Evolutionary conservation across 2,888 invertebrate species (phyloP).

Genomic region (Gonocerus acuteangulatus): DNA sequence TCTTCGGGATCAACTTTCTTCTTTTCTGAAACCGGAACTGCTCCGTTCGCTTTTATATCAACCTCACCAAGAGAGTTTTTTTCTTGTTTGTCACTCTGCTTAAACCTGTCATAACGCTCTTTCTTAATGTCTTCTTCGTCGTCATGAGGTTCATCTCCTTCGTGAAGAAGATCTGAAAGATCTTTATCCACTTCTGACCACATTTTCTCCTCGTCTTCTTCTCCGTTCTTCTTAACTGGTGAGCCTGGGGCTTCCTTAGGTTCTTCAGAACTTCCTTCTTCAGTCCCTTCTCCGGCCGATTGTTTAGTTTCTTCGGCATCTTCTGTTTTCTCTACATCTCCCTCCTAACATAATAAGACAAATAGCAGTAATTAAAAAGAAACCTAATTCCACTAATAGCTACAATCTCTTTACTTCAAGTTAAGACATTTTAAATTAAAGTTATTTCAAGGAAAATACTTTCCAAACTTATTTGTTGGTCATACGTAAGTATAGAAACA

Average conservation of each 20-base stretch:
- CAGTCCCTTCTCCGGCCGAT: constrained; percentile 38
- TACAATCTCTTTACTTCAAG: no score
- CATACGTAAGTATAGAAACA: no score
- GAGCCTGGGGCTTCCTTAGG: constrained; percentile 6
- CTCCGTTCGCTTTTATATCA: constrained; percentile 33
- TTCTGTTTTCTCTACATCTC: constrained; percentile 36
- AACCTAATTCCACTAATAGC: no score
- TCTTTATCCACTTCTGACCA: constrained; percentile 80
- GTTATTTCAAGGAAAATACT: no score
- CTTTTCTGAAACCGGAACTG: neutral
- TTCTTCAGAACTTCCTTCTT: constrained; percentile 6
- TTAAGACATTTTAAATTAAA: no score
- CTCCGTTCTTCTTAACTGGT: constrained; percentile 39
- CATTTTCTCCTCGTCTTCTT: constrained; percentile 59
- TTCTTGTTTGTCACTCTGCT: constrained; percentile 55
- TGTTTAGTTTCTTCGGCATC: constrained; percentile 35
- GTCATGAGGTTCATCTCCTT: constrained; percentile 15
- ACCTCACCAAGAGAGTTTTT: constrained; percentile 35
- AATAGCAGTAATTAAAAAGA: neutral
- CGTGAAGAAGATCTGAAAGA: constrained; percentile 62
- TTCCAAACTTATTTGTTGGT: no score
- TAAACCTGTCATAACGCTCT: constrained; percentile 55
- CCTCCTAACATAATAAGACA: constrained; percentile 10
- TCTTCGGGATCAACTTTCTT: neutral
- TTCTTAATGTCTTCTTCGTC: constrained; percentile 40